Evolutionary conservation across 2,113 vertebrate genomes (phyloP), one percentile per base, ranked within the genome.

Genomic region (Mobula birostris): DNA sequence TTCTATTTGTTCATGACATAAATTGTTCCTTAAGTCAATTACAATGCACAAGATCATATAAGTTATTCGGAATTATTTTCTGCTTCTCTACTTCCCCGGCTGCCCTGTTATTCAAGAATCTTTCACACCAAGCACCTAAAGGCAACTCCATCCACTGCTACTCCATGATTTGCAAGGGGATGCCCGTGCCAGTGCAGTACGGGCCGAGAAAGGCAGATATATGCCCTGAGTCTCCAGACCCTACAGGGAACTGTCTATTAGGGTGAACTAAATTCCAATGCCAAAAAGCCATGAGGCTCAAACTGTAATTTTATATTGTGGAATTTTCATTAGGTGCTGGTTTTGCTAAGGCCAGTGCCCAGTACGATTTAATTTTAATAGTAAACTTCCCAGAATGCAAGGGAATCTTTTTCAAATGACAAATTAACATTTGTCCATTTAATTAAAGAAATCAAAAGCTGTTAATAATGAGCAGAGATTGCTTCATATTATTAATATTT

Each of bases 361-460:
- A 93, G 61, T 24, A 93, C 91, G 74, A 74, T 90, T 66, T 88
- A 63, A 88, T 88, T 92, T 93, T 74, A 74, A 56, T 74, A 76
- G 91, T 24, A 74, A 66, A 74, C 91, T 93, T 93, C 21, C 74
- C 68, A 40, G 19, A 93, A 93, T 48, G 32, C 56, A 36, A 93
- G 90, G 66, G 32, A 74, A 74, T 21, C 32, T 48, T 74, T 68
- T 93, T 93, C 70, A 93, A 76, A 72, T 72, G 66, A 93, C 91
- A 93, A 93, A 93, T 74, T 93, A 76, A 70, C 91, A 74, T 93
- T 93, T 74, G 85, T 66, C 85, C 58, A 93, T 93, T 74, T 93
- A 72, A 56, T 74, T 93, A 72, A 93, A 93, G 85, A 74, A 93
- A 93, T 93, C 91, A 72, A 76, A 93, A 93, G 91, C 91, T 74